These are phyloP conservation scores for Phrynocephalus guinanensis DNA, from an alignment of 2,797 vertebrate species.

Conservation along the genomic window DNA sequence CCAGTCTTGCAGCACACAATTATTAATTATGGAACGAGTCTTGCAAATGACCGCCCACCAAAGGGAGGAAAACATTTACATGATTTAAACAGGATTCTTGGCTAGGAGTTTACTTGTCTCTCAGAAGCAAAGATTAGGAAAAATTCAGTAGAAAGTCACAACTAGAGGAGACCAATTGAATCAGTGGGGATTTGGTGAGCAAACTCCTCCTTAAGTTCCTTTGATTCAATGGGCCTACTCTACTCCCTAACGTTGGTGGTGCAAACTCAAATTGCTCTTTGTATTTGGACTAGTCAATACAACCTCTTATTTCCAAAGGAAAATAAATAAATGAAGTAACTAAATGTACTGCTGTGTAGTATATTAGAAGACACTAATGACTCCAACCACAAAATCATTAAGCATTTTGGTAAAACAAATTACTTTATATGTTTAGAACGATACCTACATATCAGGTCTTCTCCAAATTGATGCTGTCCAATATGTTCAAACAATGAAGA, in stretches of 20 bases:
- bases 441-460: conserved; percentile 92
- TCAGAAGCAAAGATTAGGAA: too few species aligned
- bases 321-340: background rate
- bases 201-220: too few species aligned
- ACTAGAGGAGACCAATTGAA: too few species aligned
- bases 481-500: conserved; percentile 95
- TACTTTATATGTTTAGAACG: background rate
- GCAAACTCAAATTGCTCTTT: background rate
- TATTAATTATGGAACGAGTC: too few species aligned
- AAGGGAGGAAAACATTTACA: too few species aligned
- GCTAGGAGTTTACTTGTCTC: too few species aligned
- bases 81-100: too few species aligned
- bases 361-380: conserved; percentile 24
- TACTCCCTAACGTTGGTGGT: background rate
- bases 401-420: background rate
- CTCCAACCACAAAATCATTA: background rate
- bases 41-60: too few species aligned
- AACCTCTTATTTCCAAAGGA: conserved; percentile 7
- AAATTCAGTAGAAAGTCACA: too few species aligned
- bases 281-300: background rate
- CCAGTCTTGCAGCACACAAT: too few species aligned
- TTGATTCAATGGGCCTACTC: too few species aligned
- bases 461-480: conserved; percentile 93
- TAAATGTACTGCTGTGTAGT: background rate
- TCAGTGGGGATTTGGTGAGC: too few species aligned